phyloP scores from a whole-genome alignment of 2,113 vertebrate genomes.

The Toxotes chatareus region DNA sequence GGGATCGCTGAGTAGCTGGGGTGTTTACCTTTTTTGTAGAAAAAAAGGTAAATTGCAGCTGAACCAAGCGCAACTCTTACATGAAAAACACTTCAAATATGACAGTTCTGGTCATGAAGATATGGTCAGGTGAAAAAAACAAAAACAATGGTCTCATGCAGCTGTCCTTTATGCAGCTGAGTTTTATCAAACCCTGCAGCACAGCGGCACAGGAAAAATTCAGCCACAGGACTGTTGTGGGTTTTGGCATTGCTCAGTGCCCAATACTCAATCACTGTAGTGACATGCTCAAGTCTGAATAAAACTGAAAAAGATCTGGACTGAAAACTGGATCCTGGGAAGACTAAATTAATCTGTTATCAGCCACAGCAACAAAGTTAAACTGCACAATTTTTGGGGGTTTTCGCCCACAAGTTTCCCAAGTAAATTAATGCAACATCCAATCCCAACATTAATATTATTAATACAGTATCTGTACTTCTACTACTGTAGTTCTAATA shows the following conservation, averaged over 20 bases:
- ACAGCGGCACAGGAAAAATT: background rate
- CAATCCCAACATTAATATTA: too few species aligned
- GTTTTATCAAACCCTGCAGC: background rate
- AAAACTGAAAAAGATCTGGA: background rate
- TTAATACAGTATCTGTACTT: background rate
- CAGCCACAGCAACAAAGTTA: background rate
- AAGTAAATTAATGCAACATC: too few species aligned
- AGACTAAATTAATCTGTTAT: too few species aligned
- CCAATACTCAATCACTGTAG: background rate
- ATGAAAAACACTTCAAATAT: background rate
- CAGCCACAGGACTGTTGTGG: background rate
- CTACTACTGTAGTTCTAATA: background rate
- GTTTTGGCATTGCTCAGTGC: background rate
- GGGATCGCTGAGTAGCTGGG: too few species aligned
- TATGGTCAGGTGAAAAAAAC: background rate
- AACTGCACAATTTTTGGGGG: too few species aligned
- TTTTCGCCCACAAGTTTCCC: too few species aligned
- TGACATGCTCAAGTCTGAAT: background rate
- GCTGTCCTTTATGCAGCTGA: background rate
- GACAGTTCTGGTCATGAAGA: background rate
- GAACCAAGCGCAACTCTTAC: too few species aligned
- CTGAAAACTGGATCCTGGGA: background rate
- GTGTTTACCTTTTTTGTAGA: too few species aligned
- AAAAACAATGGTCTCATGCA: background rate
- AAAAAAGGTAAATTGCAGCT: too few species aligned